Evolutionary conservation across 2,113 vertebrate genomes (phyloP), one percentile per base, ranked within the genome.

Genomic region (Podilymbus podiceps): DNA sequence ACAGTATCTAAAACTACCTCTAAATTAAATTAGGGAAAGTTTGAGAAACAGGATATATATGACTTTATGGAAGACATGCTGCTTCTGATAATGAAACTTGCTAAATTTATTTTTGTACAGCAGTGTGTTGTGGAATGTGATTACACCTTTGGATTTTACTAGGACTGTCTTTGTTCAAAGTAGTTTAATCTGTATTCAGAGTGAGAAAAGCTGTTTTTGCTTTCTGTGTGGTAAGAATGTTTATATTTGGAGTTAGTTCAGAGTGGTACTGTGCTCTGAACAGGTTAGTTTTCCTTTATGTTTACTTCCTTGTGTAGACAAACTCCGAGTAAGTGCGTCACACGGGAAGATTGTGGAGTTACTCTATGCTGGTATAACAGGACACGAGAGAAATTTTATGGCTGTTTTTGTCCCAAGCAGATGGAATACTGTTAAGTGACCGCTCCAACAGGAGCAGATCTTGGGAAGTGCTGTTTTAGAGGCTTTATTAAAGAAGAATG

Each of bases 261-360:
- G 63, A 40, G 28, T 85, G 53, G 15, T 50, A 5, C 17, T 33
- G 47, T 35, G 66, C 46, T 84, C 23, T 11, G 40, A 38, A 24
- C 1, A 76, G 52, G 22, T 1, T 21, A 6, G 8, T 56, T 97
- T 93, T 33, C 76, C 60, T 93, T 44, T 59, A 11, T 83, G 73
- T 77, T 86, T 86, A 44, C 47, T 92, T 96, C 80, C 76, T 75
- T 67, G 42, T 52, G 60, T 66, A 90, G 90, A 79, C 72, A 88
- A 90, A 77, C 68, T 31, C 53, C 0, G 0, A 58, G 58, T 18
- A 10, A 82, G 20, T 88, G 83, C 22, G n/a, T 94, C 93, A 89
- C 71, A 19, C 66, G 95, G 93, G 87, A 94, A 91, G 58, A 91
- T 44, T 85, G 69, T 30, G 87, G 77, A 88, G 62, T 76, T 82